A percentile compares a stretch with the other conserved stretches of the same genome.
Evolutionary conservation across 2,797 vertebrate species (phyloP).

Genomic region (Ataeniobius toweri): DNA sequence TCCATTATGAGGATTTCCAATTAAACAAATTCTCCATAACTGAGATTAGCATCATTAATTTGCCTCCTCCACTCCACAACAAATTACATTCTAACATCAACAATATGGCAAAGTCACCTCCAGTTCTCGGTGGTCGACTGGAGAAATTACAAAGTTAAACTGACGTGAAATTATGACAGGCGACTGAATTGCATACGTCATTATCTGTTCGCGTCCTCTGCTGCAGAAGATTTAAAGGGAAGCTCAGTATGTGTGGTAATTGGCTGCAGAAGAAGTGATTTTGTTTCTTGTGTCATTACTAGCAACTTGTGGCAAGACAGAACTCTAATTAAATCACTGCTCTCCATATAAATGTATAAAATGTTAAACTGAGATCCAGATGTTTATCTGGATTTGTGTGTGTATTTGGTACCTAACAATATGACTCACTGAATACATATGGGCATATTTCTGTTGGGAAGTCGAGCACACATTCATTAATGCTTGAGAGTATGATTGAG

Average conservation of each 20-base stretch:
- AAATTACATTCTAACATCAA: conserved; percentile 59
- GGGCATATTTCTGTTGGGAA: conserved; percentile 1
- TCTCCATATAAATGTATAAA: conserved; percentile 9
- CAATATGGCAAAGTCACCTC: conserved; percentile 54
- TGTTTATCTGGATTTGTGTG: conserved; percentile 14
- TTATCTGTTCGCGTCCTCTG: conserved; percentile 29
- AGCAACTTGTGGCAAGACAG: conserved; percentile 39
- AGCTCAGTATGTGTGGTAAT: conserved; percentile 57
- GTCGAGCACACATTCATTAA: conserved; percentile 38
- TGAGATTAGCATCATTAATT: conserved; percentile 72
- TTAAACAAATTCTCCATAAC: conserved; percentile 72
- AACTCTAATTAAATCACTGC: conserved; percentile 38
- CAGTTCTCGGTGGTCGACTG: conserved; percentile 7
- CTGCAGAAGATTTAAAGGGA: conserved; percentile 42
- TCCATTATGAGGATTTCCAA: conserved; percentile 58
- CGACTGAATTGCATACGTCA: conserved; percentile 22
- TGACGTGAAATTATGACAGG: conserved; percentile 37
- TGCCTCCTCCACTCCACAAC: conserved; percentile 58
- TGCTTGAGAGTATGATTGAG: conserved; percentile 23
- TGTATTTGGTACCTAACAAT: conserved; percentile 17
- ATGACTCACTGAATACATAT: conserved; percentile 33
- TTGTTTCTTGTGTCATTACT: conserved; percentile 59
- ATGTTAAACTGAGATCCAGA: conserved; percentile 12
- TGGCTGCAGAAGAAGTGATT: conserved; percentile 55
- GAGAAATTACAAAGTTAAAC: conserved; percentile 44